phyloP scores from a whole-genome alignment of 2,797 vertebrate species.

The Macrochelys suwanniensis region DNA sequence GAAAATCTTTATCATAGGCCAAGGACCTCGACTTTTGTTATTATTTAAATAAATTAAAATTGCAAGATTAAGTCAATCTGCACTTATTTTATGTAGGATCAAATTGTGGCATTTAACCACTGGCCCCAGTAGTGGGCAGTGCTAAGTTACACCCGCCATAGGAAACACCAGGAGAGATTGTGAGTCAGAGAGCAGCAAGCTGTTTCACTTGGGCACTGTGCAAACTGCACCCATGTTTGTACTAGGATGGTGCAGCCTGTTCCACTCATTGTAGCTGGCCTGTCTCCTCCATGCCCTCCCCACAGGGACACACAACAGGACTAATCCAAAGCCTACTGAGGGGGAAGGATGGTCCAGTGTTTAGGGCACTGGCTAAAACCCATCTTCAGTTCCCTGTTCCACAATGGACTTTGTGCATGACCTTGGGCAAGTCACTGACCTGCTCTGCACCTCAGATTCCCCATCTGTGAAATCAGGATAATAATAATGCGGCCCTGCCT shows the following conservation, averaged over 20 bases:
- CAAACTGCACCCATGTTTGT: background rate
- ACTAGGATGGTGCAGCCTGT: background rate
- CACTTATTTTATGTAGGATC: background rate
- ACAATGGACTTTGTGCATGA: background rate
- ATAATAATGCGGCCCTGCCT: background rate
- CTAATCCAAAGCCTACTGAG: background rate
- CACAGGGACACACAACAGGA: background rate
- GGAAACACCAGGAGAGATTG: background rate
- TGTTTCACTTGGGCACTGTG: background rate
- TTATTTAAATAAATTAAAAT: background rate
- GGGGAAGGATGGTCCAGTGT: background rate
- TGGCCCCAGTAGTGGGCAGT: background rate
- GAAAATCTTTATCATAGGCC: background rate
- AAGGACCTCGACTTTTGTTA: background rate
- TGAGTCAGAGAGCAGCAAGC: background rate
- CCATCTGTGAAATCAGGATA: background rate
- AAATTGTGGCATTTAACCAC: background rate
- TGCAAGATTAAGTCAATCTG: background rate
- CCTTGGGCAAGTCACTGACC: background rate
- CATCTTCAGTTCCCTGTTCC: background rate
- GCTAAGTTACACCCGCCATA: background rate
- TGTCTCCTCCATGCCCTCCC: background rate
- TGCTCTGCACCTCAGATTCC: background rate
- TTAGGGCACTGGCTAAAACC: background rate
- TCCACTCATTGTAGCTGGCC: background rate